Base-by-base conservation (phyloP, 2,888 invertebrate genomes). In the Temnothorax ravouxi region DNA sequence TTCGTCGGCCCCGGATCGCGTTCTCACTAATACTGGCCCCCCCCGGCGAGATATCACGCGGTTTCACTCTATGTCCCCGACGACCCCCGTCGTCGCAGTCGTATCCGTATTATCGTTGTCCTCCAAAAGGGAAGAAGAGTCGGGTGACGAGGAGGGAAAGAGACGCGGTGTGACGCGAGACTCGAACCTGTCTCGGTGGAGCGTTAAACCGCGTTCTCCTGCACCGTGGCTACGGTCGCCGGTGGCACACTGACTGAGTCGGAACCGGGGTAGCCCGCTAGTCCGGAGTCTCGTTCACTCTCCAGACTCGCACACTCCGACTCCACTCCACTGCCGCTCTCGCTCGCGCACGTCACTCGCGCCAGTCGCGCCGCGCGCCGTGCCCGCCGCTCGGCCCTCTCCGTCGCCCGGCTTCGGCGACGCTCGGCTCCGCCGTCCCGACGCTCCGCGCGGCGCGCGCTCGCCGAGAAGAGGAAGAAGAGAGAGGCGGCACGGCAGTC, bases 181-280 rank as follows among this genome's bases (percentile, higher is more conserved):
- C 38, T 54, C 38, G 79, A 81, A 81, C 75, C 75, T 85, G 87
- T 62, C 86, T 13, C 47, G 15, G 64, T 64, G 44, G 89, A 88
- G 85, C 90, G 90, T 88, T 88, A 34, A 34, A 88, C 87, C 89
- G 84, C 90, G 86, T 88, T 89, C 87, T 74, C 80, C 83, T 82
- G 83, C 90, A 79, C 85, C 90, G 89, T 88, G 93, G 88, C 92
- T 91, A 88, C 91, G 91, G 89, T 92, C 91, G 94, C 94, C 94
- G 94, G 94, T 95, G 94, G 94, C 94, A 95, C 94, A 95, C 94
- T 95, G 94, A 95, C 94, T 94, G 94, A 95, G 93, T 94, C 94
- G 92, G 90, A 92, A 93, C 92, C 92, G 92, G 94, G 92, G 91
- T 93, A 93, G 93, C 91, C 93, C 93, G 93, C 93, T 93, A 93